These are phyloP conservation scores for Lytechinus pictus DNA, from an alignment of 35 echinoderm and acorn worm species.

Conservation along the genomic window DNA sequence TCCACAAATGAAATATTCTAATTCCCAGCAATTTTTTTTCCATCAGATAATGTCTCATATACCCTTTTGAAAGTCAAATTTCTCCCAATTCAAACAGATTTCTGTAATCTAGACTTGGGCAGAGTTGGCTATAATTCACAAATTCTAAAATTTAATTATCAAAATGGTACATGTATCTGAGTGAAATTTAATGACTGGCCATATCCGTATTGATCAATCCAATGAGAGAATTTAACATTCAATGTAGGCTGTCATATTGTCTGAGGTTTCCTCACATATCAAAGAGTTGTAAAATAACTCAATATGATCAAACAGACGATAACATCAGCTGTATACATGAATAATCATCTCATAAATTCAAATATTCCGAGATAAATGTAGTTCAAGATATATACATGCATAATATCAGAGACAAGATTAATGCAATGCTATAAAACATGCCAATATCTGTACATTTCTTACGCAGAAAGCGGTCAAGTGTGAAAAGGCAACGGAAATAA, in stretches of 20 bases:
- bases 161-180: too few relatives aligned
- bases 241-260: not conserved
- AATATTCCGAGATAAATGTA: not conserved
- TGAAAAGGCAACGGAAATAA: not conserved
- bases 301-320: not conserved
- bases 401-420: not conserved
- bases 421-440: not conserved
- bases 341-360: not conserved
- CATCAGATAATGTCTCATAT: too few relatives aligned
- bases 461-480: not conserved
- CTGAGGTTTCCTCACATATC: not conserved
- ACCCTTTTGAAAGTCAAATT: too few relatives aligned
- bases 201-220: too few relatives aligned
- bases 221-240: too few relatives aligned
- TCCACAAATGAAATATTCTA: too few relatives aligned
- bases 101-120: too few relatives aligned
- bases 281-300: not conserved
- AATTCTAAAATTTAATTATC: too few relatives aligned
- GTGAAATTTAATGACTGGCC: too few relatives aligned
- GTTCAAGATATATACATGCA: not conserved
- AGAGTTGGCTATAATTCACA: too few relatives aligned
- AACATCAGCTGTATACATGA: not conserved
- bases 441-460: not conserved
- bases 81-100: too few relatives aligned
- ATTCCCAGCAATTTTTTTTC: too few relatives aligned